Evolutionary conservation across 2,888 invertebrate genomes (phyloP).

Genomic region (Diaperis boleti): DNA sequence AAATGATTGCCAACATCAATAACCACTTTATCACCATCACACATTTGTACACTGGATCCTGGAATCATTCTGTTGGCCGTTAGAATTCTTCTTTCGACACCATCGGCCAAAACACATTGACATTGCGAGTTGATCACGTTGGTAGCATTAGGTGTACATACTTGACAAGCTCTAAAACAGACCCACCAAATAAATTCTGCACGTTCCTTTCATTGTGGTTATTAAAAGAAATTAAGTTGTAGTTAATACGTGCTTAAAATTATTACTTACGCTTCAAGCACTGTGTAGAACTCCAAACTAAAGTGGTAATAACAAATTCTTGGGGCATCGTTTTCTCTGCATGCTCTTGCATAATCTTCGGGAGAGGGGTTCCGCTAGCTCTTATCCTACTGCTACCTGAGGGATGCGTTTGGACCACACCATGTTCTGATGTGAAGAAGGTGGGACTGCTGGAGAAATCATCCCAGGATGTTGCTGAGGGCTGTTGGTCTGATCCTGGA

Average conservation of each 20-base stretch:
- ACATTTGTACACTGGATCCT: slow-evolving; percentile 93
- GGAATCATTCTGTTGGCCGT: slow-evolving; percentile 94
- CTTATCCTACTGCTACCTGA: too few relatives aligned
- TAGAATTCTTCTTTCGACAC: slow-evolving; percentile 88
- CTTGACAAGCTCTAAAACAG: slow-evolving; percentile 85
- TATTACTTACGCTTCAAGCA: slow-evolving; percentile 91
- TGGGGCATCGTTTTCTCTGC: slow-evolving; percentile 87
- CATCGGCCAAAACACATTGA: slow-evolving; percentile 93
- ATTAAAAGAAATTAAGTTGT: too few relatives aligned
- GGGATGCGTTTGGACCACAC: slow-evolving; percentile 85
- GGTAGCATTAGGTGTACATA: slow-evolving; percentile 91
- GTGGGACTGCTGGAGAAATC: slow-evolving; percentile 56
- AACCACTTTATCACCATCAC: slow-evolving; percentile 91
- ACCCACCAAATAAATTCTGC: slow-evolving; percentile 25
- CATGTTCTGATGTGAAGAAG: slow-evolving; percentile 81
- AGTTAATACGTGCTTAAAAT: too few relatives aligned
- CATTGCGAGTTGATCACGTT: slow-evolving; percentile 89
- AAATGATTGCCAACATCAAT: slow-evolving; percentile 92
- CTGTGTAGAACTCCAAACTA: slow-evolving; percentile 88
- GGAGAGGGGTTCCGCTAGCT: slow-evolving; percentile 77
- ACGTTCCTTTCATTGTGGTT: background rate
- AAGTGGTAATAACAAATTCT: slow-evolving; percentile 92
- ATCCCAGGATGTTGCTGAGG: slow-evolving; percentile 3
- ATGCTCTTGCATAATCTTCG: slow-evolving; percentile 89
- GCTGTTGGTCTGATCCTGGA: background rate